These are phyloP conservation scores for Elysia chlorotica DNA, from an alignment of 1,140 invertebrate genomes.

Conservation along the genomic window DNA sequence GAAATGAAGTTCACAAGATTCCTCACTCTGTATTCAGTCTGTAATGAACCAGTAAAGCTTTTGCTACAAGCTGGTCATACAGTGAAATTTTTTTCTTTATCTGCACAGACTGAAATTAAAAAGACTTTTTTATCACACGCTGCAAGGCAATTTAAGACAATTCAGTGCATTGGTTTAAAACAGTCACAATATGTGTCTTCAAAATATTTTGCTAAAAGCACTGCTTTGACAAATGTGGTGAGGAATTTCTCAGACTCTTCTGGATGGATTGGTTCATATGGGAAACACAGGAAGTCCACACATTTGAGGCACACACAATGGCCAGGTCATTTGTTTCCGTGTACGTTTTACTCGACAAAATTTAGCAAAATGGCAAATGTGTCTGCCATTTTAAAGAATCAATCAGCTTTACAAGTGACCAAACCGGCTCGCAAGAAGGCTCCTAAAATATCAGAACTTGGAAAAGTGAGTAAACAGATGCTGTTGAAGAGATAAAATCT, in stretches of 20 bases:
- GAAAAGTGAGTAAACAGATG: constrained; percentile 5
- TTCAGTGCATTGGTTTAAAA: background rate
- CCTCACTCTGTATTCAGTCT: background rate
- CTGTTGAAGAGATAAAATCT: background rate
- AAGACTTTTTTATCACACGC: background rate
- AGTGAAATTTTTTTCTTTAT: background rate
- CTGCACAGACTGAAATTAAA: background rate
- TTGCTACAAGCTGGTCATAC: background rate
- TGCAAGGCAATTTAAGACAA: background rate
- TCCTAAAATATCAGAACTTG: background rate
- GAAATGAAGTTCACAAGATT: background rate
- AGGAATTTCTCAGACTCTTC: background rate
- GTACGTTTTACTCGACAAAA: constrained; percentile 16
- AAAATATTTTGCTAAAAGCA: background rate
- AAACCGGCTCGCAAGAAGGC: constrained; percentile 1
- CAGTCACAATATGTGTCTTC: background rate
- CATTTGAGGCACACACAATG: no score
- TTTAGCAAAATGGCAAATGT: background rate
- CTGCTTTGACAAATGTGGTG: background rate
- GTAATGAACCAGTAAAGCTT: background rate
- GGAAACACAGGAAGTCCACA: no score
- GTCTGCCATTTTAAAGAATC: background rate
- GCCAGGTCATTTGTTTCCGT: no score
- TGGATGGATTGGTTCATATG: background rate
- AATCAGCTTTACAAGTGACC: constrained; percentile 9